phyloP scores from a whole-genome alignment of 2,797 vertebrate species.

The Corythornis leucogaster region DNA sequence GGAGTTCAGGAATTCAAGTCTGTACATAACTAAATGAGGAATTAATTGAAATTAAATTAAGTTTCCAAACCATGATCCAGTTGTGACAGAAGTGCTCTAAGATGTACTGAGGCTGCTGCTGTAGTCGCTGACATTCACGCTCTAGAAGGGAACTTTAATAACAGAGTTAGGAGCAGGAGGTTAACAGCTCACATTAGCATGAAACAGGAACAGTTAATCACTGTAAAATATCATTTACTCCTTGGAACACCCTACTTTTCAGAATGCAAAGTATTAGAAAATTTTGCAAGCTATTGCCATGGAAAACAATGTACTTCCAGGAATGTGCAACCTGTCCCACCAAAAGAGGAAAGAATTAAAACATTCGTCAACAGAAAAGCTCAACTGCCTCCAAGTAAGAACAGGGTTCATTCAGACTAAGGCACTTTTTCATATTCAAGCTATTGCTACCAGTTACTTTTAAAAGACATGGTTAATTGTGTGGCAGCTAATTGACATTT shows the following conservation, averaged over 20 bases:
- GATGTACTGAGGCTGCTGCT: not conserved
- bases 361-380: not conserved
- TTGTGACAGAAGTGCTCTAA: not conserved
- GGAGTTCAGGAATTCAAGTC: not conserved
- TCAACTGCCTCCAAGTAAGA: not conserved
- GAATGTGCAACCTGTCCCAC: not conserved
- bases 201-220: not conserved
- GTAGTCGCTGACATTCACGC: accelerated
- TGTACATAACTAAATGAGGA: not conserved
- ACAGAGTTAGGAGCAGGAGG: not conserved
- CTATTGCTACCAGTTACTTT: not conserved
- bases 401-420: not conserved
- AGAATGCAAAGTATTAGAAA: not conserved
- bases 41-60: not conserved
- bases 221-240: not conserved
- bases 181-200: not conserved
- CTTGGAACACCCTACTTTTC: not conserved
- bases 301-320: not conserved
- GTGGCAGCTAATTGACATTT: not conserved
- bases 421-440: not conserved
- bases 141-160: not conserved
- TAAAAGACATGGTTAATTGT: not conserved
- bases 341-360: not conserved
- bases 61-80: not conserved
- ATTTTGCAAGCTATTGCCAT: not conserved